Evolutionary conservation across 2,113 vertebrate genomes (phyloP).

Genomic region (Sapajus apella): DNA sequence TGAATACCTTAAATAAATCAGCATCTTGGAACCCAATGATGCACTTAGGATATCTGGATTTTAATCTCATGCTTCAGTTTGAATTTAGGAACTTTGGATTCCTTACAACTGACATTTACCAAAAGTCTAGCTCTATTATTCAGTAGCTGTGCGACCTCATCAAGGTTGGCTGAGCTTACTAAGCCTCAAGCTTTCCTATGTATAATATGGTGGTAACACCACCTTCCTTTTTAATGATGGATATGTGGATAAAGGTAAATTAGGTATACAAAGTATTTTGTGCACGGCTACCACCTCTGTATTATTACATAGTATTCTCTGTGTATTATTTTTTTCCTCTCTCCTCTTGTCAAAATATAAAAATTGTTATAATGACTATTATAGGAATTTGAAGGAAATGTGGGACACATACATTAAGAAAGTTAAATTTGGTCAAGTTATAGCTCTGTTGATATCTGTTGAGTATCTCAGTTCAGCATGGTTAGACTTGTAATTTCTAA

Average conservation of each 20-base stretch:
- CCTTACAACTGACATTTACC: not conserved
- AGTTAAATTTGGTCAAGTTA: slow-evolving; percentile 22
- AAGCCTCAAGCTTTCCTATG: not conserved
- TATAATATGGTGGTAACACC: not conserved
- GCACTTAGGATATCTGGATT: not conserved
- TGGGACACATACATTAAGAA: not conserved
- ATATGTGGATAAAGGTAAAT: not conserved
- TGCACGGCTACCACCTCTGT: not conserved
- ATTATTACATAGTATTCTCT: not conserved
- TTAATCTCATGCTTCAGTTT: slow-evolving; percentile 14
- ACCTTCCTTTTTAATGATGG: not conserved
- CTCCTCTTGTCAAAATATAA: not conserved
- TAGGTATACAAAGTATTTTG: slow-evolving; percentile 26
- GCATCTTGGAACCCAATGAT: not conserved
- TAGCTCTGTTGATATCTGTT: not conserved
- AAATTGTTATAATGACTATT: not conserved
- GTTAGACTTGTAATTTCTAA: not conserved
- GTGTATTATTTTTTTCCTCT: not conserved
- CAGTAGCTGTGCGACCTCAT: not conserved
- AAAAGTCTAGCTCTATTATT: not conserved
- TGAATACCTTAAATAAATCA: not conserved
- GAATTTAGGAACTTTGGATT: slow-evolving; percentile 3
- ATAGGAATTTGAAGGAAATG: not conserved
- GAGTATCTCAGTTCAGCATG: not conserved
- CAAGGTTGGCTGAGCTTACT: not conserved